phyloP scores from a whole-genome alignment of 2,113 vertebrate genomes.

The Symphodus melops region DNA sequence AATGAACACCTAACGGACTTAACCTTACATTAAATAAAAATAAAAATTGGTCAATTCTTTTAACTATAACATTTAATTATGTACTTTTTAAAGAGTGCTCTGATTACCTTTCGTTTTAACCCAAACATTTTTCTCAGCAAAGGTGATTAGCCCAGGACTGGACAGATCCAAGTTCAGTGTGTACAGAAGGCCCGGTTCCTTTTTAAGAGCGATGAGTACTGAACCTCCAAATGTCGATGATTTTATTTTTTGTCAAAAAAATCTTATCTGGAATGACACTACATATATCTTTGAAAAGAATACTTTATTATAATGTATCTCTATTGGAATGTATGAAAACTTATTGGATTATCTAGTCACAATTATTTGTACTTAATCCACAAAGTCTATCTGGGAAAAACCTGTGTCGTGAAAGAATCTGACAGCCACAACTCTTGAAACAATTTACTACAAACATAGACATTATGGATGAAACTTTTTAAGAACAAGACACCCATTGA shows the following conservation, averaged over 20 bases:
- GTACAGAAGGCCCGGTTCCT: neutral
- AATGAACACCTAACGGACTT: too few species aligned
- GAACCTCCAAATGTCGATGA: too few species aligned
- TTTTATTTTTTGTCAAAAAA: too few species aligned
- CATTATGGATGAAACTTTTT: neutral
- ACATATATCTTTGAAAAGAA: neutral
- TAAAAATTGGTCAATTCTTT: too few species aligned
- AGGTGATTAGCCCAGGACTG: neutral
- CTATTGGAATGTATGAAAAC: slow-evolving; percentile 23
- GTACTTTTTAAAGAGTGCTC: too few species aligned
- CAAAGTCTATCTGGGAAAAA: neutral
- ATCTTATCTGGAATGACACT: too few species aligned
- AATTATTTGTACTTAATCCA: neutral
- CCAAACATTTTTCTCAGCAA: neutral
- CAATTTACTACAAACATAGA: neutral
- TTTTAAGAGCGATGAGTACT: neutral
- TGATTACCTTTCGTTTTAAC: too few species aligned
- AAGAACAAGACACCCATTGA: neutral
- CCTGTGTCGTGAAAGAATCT: too few species aligned
- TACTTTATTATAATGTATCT: neutral
- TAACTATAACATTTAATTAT: too few species aligned
- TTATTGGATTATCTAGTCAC: neutral
- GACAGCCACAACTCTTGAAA: too few species aligned
- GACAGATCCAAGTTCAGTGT: neutral
- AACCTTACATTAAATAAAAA: too few species aligned